Evolutionary conservation across 2,888 invertebrate species (phyloP).

Genomic region (Zygogramma bicolorata): DNA sequence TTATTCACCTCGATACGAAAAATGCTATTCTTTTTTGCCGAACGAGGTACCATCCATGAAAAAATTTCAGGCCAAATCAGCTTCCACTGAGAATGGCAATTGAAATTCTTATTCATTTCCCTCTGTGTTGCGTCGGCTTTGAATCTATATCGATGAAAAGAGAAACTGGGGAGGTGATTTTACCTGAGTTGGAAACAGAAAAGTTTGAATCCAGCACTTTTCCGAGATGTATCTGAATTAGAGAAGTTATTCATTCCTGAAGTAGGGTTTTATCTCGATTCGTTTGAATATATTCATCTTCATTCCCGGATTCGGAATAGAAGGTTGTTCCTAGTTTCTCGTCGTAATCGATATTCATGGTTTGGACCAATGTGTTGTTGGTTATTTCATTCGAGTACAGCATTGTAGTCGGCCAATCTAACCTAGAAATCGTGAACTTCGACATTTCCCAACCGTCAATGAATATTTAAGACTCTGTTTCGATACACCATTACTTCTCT

Average conservation of each 20-base stretch:
- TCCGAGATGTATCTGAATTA: background rate
- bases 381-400: background rate
- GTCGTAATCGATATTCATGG: background rate
- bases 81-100: too few species aligned
- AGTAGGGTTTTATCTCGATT: background rate
- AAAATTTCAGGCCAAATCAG: too few species aligned
- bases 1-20: too few species aligned
- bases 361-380: background rate
- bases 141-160: background rate
- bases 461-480: background rate
- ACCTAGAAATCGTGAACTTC: background rate
- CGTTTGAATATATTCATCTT: background rate
- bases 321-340: background rate
- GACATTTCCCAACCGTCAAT: background rate
- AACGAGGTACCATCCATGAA: too few species aligned
- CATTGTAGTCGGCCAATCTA: background rate
- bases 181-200: background rate
- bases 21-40: too few species aligned
- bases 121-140: too few species aligned
- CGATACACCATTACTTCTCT: background rate
- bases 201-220: background rate
- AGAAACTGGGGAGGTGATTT: background rate
- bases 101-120: too few species aligned
- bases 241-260: background rate
- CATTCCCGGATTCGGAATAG: background rate